Conservation (phyloP, 1,140 invertebrate species). For the Rhysida immarginata region DNA sequence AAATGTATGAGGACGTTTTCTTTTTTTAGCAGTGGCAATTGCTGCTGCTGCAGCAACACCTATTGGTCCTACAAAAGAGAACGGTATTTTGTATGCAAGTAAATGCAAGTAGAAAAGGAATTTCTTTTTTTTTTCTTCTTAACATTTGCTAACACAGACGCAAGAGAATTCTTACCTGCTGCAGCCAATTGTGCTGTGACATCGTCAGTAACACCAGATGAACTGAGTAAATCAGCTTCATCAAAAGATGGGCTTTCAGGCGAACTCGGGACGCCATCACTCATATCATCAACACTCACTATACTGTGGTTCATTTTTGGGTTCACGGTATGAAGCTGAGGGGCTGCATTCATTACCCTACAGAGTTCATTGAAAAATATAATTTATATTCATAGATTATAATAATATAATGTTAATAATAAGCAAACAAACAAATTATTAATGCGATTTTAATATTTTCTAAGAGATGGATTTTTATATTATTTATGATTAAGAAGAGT, state of each 20-base stretch:
- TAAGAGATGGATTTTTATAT: no score
- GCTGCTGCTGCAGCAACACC: slow-evolving; percentile 93
- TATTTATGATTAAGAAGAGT: no score
- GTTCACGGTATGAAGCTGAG: no score
- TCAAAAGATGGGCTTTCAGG: slow-evolving; percentile 32
- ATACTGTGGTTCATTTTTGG: slow-evolving; percentile 20
- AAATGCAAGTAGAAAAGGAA: background rate
- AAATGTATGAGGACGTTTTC: slow-evolving; percentile 88
- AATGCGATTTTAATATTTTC: no score
- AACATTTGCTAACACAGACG: background rate
- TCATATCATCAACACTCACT: slow-evolving; percentile 21
- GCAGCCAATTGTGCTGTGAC: slow-evolving; percentile 89
- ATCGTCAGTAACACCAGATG: slow-evolving; percentile 55
- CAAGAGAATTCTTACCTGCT: slow-evolving; percentile 43
- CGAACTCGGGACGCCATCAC: slow-evolving; percentile 27
- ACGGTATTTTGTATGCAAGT: background rate
- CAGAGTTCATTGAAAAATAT: no score
- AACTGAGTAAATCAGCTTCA: slow-evolving; percentile 29
- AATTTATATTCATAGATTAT: no score
- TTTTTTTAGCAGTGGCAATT: slow-evolving; percentile 87
- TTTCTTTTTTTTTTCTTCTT: background rate
- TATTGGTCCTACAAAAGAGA: slow-evolving; percentile 54
- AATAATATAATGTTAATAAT: no score
- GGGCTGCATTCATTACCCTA: no score
- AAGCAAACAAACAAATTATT: no score